phyloP scores from a whole-genome alignment of 2,797 vertebrate species.

The Leptoclinus maculatus region DNA sequence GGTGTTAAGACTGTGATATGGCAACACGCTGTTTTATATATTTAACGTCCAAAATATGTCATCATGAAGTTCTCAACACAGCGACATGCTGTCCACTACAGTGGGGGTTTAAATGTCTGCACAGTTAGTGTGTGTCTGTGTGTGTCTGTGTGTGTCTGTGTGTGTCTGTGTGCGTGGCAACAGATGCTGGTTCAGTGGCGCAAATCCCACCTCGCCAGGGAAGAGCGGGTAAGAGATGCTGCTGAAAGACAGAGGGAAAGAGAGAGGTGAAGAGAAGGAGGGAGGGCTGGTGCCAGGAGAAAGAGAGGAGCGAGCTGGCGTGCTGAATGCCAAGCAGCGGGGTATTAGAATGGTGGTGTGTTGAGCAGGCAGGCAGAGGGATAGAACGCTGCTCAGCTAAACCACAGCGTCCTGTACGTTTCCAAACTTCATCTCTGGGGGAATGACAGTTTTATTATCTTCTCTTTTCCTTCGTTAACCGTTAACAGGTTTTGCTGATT shows the following conservation, averaged over 20 bases:
- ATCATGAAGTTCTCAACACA: constrained; percentile 46
- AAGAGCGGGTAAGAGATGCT: constrained; percentile 61
- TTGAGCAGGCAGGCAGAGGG: constrained; percentile 52
- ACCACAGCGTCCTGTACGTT: constrained; percentile 35
- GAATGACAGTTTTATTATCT: not conserved
- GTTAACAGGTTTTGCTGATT: not conserved
- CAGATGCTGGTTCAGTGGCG: constrained; percentile 73
- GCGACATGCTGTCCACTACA: constrained; percentile 56
- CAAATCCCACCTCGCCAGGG: constrained; percentile 75
- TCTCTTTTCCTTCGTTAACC: not conserved
- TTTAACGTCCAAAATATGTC: constrained; percentile 55
- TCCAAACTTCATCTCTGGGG: constrained; percentile 17
- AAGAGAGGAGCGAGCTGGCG: constrained; percentile 47
- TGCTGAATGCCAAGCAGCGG: constrained; percentile 76
- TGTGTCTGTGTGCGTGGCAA: constrained; percentile 30
- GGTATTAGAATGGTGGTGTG: constrained; percentile 70
- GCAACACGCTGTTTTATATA: constrained; percentile 50
- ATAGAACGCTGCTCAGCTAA: constrained; percentile 47
- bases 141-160: constrained; percentile 11
- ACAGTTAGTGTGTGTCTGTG: constrained; percentile 13
- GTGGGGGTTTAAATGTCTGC: constrained; percentile 63
- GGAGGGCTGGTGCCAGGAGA: constrained; percentile 45
- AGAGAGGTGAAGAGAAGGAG: constrained; percentile 50
- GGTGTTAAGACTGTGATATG: constrained; percentile 39
- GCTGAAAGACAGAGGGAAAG: constrained; percentile 38